Percentiles rank a stretch among this genome's conserved stretches.
These are phyloP conservation scores for Numida meleagris DNA, from an alignment of 2,113 vertebrate species.

Conservation along the genomic window DNA sequence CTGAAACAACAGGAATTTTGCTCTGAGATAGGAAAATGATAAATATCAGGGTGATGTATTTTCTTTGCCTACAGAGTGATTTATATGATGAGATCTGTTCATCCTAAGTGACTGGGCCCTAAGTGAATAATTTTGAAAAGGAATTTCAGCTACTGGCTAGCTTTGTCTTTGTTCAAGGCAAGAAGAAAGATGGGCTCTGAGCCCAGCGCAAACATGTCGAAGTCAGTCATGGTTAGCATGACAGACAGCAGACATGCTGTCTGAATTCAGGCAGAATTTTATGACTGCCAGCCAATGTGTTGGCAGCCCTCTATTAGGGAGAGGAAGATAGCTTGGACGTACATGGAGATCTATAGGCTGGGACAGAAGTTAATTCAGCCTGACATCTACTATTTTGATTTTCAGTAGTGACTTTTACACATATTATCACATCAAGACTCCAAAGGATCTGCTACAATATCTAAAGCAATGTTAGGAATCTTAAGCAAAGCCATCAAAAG, in stretches of 20 bases:
- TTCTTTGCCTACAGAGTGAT: background rate
- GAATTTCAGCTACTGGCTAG: background rate
- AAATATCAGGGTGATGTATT: background rate
- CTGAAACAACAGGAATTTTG: background rate
- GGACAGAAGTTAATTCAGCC: background rate
- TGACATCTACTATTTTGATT: background rate
- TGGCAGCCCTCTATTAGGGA: background rate
- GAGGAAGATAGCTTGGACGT: background rate
- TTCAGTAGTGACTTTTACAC: background rate
- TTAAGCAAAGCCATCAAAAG: background rate
- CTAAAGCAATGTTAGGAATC: background rate
- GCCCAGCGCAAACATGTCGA: background rate
- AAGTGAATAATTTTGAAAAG: background rate
- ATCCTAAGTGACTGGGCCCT: background rate
- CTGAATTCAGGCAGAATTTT: background rate
- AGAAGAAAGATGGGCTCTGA: background rate
- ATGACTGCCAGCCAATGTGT: background rate
- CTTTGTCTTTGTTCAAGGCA: background rate
- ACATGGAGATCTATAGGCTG: background rate
- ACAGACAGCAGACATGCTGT: background rate
- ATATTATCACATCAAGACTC: background rate
- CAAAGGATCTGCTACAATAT: background rate
- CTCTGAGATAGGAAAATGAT: background rate
- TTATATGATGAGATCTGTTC: background rate
- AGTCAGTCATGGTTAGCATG: background rate